These are phyloP conservation scores for Labeo calbasu DNA, from an alignment of 2,797 vertebrate genomes.

Conservation along the genomic window DNA sequence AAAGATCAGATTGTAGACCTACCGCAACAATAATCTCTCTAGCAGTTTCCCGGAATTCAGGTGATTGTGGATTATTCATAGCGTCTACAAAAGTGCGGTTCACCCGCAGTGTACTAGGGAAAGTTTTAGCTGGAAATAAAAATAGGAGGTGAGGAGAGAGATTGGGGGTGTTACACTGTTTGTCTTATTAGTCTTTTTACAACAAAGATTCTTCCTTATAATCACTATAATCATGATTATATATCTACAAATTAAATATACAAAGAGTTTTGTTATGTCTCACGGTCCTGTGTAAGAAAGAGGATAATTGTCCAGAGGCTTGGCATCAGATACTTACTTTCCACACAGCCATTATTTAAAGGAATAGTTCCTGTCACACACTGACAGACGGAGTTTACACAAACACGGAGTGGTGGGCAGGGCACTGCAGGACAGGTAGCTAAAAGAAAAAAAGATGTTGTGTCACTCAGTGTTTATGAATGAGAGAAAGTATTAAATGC, in stretches of 20 bases:
- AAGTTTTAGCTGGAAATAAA: slow-evolving; percentile 70
- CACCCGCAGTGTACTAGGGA: slow-evolving; percentile 73
- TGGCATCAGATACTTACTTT: slow-evolving; percentile 67
- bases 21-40: slow-evolving; percentile 62
- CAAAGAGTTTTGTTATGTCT: not conserved
- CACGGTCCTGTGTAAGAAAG: not conserved
- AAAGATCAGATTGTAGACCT: slow-evolving; percentile 46
- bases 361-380: slow-evolving; percentile 73
- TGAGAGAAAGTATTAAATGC: not conserved
- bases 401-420: slow-evolving; percentile 70
- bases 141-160: not conserved
- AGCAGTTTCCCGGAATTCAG: slow-evolving; percentile 61
- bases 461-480: not conserved
- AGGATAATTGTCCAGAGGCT: not conserved
- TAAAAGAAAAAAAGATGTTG: slow-evolving; percentile 7
- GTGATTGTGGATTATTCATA: slow-evolving; percentile 69
- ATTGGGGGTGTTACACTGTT: not conserved
- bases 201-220: not conserved
- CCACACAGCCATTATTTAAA: slow-evolving; percentile 14
- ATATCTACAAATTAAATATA: not conserved
- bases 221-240: not conserved
- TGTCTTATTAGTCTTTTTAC: not conserved
- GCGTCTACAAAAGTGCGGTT: not conserved
- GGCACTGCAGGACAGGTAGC: slow-evolving; percentile 58
- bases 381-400: slow-evolving; percentile 70